Conservation (phyloP, 2,888 invertebrate genomes). For the Nesidiocoris tenuis region DNA sequence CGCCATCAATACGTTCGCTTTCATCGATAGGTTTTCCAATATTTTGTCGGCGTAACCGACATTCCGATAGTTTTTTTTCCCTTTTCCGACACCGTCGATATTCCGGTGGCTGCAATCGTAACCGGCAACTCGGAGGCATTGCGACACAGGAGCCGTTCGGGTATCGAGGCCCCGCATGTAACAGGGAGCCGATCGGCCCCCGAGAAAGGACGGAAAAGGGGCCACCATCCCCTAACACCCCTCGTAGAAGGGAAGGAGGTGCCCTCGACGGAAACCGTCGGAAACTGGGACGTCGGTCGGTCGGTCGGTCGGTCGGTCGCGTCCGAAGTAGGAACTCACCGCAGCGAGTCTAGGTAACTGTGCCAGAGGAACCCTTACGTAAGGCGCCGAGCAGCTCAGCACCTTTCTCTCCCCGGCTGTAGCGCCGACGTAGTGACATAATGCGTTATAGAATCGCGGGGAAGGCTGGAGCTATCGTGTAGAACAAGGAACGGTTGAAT, state of each 20-base stretch:
- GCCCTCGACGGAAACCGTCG: not conserved
- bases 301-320: not conserved
- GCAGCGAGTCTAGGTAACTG: not conserved
- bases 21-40: no score
- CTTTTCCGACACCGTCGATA: not conserved
- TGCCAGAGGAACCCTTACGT: not conserved
- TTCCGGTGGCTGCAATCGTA: not conserved
- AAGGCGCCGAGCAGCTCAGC: not conserved
- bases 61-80: not conserved
- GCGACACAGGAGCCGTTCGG: not conserved
- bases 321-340: not conserved
- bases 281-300: not conserved
- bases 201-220: not conserved
- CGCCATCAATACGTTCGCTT: no score
- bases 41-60: no score
- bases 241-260: not conserved
- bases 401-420: slow-evolving; percentile 35
- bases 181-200: not conserved
- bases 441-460: slow-evolving; percentile 28
- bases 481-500: not conserved
- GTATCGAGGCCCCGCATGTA: not conserved
- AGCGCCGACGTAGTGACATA: slow-evolving; percentile 26
- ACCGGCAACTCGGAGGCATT: not conserved
- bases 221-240: not conserved
- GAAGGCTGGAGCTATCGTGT: not conserved